Evolutionary conservation across 2,113 vertebrate genomes (phyloP), one percentile per base, ranked within the genome.

Genomic region (Perca fluviatilis): DNA sequence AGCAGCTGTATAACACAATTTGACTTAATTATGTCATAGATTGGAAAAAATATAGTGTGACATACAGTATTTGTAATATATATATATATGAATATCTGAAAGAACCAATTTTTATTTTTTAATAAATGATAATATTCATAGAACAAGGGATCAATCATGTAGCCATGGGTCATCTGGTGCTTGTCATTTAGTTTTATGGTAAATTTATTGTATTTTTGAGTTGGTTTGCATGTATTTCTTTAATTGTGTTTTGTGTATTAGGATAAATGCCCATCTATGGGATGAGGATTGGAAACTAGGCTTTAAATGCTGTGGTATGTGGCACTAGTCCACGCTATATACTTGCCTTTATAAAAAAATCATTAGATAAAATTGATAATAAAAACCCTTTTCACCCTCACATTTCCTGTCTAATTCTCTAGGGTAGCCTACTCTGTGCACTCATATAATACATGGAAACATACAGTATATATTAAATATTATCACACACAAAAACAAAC

Each of bases 231-330:
- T 33, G 11, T 6, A n/a, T 23, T n/a, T 43, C n/a, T 49, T 56
- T 43, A 19, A 27, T 54, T 40, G 21, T 21, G 23, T 43, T 16
- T 15, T 33, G 30, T 47, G 58, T 15, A 74, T 62, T 63, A 64
- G 15, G 54, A 60, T 15, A 14, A 50, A 61, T n/a, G 67, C 10
- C 19, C 21, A 33, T 64, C 5, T 72, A 7, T 47, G 3, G 5
- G 8, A 54, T 54, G 10, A 11, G 21, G 11, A 79, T 53, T 50
- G n/a, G 18, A 64, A 69, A 47, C 23, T 47, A 63, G 18, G 3
- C 23, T 68, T 47, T 68, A 69, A 66, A 82, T 13, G 12, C n/a
- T 69, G 33, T 12, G 49, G 19, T 56, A 70, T 56, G 65, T 49
- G 49, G 49, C 49, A 47, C 21, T 25, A 25, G 33, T 53, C 23